Evolutionary conservation across 2,797 vertebrate genomes (phyloP).

Genomic region (Artibeus lituratus): DNA sequence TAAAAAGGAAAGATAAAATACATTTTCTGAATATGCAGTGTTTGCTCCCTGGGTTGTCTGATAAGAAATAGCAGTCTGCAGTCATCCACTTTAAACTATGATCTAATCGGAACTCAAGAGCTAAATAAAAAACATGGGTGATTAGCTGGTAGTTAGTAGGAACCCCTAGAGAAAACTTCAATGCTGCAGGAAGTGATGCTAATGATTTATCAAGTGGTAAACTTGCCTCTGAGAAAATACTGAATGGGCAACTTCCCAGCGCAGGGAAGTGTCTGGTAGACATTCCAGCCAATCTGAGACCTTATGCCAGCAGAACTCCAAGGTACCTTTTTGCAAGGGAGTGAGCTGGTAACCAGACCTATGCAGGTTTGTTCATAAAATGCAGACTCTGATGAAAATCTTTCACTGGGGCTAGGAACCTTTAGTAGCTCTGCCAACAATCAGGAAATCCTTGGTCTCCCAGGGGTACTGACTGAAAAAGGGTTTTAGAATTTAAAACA

Average conservation of each 20-base stretch:
- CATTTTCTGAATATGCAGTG: neutral
- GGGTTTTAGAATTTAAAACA: constrained; percentile 37
- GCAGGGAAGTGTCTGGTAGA: neutral
- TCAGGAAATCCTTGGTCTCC: neutral
- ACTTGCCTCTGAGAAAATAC: constrained; percentile 55
- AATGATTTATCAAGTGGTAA: constrained; percentile 64
- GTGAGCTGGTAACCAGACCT: neutral
- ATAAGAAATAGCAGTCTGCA: constrained; percentile 55
- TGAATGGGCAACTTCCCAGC: neutral
- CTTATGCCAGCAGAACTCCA: neutral
- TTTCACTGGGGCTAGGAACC: neutral
- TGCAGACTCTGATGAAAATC: constrained; percentile 10
- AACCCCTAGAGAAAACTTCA: constrained; percentile 53
- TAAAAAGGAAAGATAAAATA: constrained; percentile 4
- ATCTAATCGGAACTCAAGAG: constrained; percentile 70
- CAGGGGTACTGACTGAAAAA: constrained; percentile 7
- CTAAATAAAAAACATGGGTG: constrained; percentile 64
- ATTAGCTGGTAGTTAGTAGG: constrained; percentile 69
- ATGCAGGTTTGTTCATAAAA: neutral
- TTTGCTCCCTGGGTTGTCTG: constrained; percentile 43
- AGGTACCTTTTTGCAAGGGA: neutral
- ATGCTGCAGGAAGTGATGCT: constrained; percentile 64
- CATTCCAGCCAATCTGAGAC: neutral
- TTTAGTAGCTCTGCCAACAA: constrained; percentile 7
- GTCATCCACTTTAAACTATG: constrained; percentile 58